phyloP scores from a whole-genome alignment of 2,113 vertebrate genomes.

The Clupea harengus region DNA sequence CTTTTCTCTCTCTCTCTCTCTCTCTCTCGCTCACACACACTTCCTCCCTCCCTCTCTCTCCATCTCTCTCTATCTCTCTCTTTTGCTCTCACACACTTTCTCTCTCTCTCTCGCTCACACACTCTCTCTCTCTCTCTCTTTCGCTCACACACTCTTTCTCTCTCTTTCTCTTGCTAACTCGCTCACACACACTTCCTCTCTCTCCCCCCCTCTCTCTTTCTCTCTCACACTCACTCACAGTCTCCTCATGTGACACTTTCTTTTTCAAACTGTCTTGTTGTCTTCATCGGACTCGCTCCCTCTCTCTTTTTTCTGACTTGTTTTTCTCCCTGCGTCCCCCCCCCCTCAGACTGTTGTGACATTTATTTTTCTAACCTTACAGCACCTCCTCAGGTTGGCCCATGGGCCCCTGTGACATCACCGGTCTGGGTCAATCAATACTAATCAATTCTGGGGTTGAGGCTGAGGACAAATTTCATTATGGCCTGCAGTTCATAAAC shows the following conservation, averaged over 20 bases:
- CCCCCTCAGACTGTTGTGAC: not conserved
- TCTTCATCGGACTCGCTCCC: not conserved
- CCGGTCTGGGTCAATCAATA: constrained; percentile 68
- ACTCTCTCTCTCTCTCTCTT: not conserved
- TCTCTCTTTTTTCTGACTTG: not conserved
- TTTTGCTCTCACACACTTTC: not conserved
- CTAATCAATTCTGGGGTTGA: constrained; percentile 69
- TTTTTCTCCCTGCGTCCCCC: not conserved
- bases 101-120: not conserved
- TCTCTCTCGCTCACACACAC: not conserved
- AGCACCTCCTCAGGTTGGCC: constrained; percentile 49
- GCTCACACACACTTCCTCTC: not conserved
- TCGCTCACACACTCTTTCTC: not conserved
- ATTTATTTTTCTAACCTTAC: constrained; percentile 39
- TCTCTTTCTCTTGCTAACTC: not conserved
- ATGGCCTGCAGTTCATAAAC: constrained; percentile 65
- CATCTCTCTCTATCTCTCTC: not conserved
- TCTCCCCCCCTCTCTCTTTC: not conserved
- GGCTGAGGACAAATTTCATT: constrained; percentile 62
- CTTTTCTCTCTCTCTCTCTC: not conserved
- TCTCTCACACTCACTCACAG: not conserved
- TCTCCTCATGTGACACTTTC: not conserved
- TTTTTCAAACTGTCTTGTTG: not conserved
- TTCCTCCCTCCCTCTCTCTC: not conserved
- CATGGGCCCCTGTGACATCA: constrained; percentile 62